Conservation (phyloP, 2,113 vertebrate species). For the Gracilinanus agilis region DNA sequence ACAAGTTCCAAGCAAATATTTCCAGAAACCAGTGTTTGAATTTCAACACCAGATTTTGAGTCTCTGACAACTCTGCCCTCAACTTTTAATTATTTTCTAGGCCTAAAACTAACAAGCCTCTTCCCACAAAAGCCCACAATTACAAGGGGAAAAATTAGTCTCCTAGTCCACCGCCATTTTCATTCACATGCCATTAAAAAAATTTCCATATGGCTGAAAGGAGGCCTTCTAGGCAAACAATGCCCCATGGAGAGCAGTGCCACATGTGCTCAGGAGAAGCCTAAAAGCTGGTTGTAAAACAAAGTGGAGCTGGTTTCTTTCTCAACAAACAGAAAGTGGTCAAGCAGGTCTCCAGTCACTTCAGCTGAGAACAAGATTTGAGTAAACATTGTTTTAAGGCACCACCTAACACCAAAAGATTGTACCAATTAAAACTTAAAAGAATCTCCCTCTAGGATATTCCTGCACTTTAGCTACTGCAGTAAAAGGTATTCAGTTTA, state of each 20-base stretch:
- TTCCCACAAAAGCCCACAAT: conserved; percentile 22
- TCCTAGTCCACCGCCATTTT: conserved; percentile 43
- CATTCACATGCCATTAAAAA: not conserved
- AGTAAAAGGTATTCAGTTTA: conserved; percentile 40
- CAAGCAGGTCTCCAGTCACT: conserved; percentile 76
- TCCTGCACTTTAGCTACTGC: conserved; percentile 33
- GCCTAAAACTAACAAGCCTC: not conserved
- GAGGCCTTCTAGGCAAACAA: conserved; percentile 80
- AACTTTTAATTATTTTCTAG: conserved; percentile 5
- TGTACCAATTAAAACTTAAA: conserved; percentile 71
- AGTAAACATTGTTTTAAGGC: conserved; percentile 68
- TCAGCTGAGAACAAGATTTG: conserved; percentile 60
- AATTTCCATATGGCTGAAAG: conserved; percentile 76
- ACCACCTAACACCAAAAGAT: conserved; percentile 59
- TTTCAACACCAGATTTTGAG: conserved; percentile 44
- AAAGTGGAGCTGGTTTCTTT: conserved; percentile 85
- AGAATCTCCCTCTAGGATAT: conserved; percentile 65
- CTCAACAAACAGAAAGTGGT: conserved; percentile 85
- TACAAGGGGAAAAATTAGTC: conserved; percentile 37
- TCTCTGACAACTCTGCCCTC: not conserved
- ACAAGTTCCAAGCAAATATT: conserved; percentile 53
- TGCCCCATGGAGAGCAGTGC: conserved; percentile 75
- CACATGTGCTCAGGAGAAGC: conserved; percentile 75
- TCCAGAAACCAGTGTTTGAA: conserved; percentile 26
- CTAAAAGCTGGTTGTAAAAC: conserved; percentile 80